phyloP scores from a whole-genome alignment of 2,113 vertebrate genomes.

The Axis porcinus region DNA sequence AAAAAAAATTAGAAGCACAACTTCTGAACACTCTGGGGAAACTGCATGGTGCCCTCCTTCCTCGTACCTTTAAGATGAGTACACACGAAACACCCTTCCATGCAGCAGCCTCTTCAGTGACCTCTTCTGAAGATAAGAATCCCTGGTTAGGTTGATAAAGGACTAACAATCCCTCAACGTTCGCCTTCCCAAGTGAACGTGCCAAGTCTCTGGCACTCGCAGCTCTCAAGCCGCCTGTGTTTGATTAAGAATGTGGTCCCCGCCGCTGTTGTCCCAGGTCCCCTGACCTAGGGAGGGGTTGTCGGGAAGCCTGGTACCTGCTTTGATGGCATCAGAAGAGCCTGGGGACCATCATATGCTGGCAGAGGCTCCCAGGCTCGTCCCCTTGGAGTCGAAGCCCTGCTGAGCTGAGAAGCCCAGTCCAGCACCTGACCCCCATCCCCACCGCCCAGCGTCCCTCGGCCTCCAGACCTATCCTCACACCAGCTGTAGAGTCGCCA shows the following conservation, averaged over 20 bases:
- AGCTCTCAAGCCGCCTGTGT: neutral
- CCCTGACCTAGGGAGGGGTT: neutral
- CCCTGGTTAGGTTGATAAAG: neutral
- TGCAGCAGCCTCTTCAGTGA: neutral
- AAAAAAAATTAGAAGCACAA: neutral
- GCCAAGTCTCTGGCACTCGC: neutral
- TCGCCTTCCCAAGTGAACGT: neutral
- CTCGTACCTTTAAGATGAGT: neutral
- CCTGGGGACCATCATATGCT: neutral
- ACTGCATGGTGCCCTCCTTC: neutral
- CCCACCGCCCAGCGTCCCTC: rapidly evolving
- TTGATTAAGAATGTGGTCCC: neutral
- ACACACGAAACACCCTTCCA: neutral
- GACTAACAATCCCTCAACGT: neutral
- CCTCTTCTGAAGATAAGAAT: neutral
- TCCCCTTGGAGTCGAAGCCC: neutral
- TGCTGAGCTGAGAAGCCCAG: neutral
- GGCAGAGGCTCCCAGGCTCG: neutral
- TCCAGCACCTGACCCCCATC: neutral
- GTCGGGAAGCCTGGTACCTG: neutral
- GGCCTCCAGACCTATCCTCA: neutral
- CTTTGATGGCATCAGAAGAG: neutral
- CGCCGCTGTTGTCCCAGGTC: neutral
- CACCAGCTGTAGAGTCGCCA: neutral
- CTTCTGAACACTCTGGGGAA: neutral